Evolutionary conservation across 2,888 invertebrate genomes (phyloP).

Genomic region (Bembecia ichneumoniformis): DNA sequence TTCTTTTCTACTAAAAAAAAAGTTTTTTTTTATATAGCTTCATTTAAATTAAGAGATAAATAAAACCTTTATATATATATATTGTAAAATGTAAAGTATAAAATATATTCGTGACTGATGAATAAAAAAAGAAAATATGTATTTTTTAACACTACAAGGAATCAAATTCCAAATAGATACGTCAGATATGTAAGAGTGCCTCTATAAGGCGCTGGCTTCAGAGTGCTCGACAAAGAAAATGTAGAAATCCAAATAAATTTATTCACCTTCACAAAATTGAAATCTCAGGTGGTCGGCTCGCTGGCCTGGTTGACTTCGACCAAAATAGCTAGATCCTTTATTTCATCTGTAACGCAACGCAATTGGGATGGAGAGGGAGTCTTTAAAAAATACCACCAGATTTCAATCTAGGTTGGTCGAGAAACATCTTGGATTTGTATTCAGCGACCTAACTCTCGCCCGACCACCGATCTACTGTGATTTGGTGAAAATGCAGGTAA

Average conservation of each 20-base stretch:
- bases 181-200: no score
- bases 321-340: slow-evolving; percentile 26
- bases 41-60: background rate
- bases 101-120: background rate
- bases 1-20: no score
- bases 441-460: slow-evolving; percentile 26
- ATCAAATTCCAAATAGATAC: background rate
- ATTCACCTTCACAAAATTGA: slow-evolving; percentile 63
- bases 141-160: background rate
- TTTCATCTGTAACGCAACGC: slow-evolving; percentile 16
- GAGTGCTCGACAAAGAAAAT: slow-evolving; percentile 34
- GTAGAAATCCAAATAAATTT: slow-evolving; percentile 56
- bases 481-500: slow-evolving; percentile 39
- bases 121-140: background rate
- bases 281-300: slow-evolving; percentile 61
- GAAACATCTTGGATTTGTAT: slow-evolving; percentile 50
- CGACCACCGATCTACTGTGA: slow-evolving; percentile 39
- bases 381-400: slow-evolving; percentile 17
- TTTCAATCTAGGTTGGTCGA: slow-evolving; percentile 24
- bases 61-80: background rate
- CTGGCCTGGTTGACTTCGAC: slow-evolving; percentile 25
- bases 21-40: no score
- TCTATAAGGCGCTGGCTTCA: background rate
- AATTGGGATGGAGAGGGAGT: slow-evolving; percentile 15
- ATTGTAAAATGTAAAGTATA: background rate